Conservation (phyloP, 1,140 invertebrate genomes). For the Hetaerina americana region DNA sequence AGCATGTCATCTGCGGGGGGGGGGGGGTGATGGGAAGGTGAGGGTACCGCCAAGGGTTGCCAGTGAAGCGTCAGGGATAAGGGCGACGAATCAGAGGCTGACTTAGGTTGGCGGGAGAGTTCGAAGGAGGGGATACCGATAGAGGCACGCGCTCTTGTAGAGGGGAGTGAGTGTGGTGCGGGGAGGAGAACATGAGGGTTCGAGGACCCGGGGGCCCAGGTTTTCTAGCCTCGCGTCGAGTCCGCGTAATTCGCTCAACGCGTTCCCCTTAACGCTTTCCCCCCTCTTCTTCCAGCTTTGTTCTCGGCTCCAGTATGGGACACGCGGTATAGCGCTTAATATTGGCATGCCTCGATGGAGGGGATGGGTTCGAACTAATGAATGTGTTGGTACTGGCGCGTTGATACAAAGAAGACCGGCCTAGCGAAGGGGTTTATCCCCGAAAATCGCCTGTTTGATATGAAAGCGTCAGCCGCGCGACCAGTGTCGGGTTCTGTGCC, state of each 20-base stretch:
- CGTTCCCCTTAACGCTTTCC: background rate
- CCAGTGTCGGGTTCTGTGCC: no score
- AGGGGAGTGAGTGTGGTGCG: background rate
- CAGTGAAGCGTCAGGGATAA: background rate
- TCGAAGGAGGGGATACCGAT: background rate
- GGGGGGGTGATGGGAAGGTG: background rate
- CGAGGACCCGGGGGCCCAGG: constrained; percentile 1
- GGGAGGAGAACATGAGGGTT: background rate
- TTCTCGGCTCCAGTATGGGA: background rate
- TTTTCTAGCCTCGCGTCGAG: constrained; percentile 4
- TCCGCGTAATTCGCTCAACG: constrained; percentile 1
- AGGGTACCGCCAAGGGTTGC: background rate
- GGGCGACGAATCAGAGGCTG: background rate
- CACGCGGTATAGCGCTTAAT: background rate
- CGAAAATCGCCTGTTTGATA: no score
- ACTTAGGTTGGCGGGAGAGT: background rate
- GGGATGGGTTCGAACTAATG: background rate
- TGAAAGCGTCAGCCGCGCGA: no score
- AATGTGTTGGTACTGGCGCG: background rate
- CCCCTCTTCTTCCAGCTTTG: background rate
- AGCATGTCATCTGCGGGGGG: no score
- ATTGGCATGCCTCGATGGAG: background rate
- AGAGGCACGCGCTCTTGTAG: background rate
- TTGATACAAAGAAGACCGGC: background rate
- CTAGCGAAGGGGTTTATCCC: no score